Percentiles rank a stretch among this genome's conserved stretches.
These are phyloP conservation scores for Cavia porcellus DNA, from an alignment of 2,113 vertebrate genomes.

Conservation along the genomic window DNA sequence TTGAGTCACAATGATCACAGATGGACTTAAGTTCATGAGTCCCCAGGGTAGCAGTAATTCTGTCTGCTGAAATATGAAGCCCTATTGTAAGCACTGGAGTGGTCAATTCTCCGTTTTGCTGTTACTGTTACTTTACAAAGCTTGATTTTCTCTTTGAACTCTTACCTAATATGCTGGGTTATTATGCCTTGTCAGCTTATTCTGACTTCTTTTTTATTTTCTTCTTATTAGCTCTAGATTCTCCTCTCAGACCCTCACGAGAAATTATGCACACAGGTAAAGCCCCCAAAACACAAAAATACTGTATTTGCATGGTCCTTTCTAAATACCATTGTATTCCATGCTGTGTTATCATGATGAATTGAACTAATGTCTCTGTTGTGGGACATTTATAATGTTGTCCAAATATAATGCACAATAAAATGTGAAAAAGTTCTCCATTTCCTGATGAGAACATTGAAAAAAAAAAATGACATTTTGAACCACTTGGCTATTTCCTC, in stretches of 20 bases:
- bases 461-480: not conserved
- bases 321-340: constrained; percentile 30
- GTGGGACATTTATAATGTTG: not conserved
- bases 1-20: not conserved
- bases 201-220: not conserved
- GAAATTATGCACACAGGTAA: not conserved
- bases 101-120: constrained; percentile 3
- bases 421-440: not conserved
- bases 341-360: not conserved
- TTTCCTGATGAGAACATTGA: not conserved
- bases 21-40: not conserved
- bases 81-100: not conserved
- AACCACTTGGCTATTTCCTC: not conserved
- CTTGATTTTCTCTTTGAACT: not conserved
- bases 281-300: not conserved
- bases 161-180: not conserved
- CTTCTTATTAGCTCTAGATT: not conserved
- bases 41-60: not conserved
- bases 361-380: not conserved
- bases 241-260: not conserved
- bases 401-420: constrained; percentile 37
- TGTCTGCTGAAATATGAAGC: not conserved
- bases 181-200: not conserved
- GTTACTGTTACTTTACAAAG: not conserved
- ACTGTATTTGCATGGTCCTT: not conserved